These are phyloP conservation scores for Porites lutea DNA, from an alignment of 64 coral and sea anemone genomes.

Conservation along the genomic window DNA sequence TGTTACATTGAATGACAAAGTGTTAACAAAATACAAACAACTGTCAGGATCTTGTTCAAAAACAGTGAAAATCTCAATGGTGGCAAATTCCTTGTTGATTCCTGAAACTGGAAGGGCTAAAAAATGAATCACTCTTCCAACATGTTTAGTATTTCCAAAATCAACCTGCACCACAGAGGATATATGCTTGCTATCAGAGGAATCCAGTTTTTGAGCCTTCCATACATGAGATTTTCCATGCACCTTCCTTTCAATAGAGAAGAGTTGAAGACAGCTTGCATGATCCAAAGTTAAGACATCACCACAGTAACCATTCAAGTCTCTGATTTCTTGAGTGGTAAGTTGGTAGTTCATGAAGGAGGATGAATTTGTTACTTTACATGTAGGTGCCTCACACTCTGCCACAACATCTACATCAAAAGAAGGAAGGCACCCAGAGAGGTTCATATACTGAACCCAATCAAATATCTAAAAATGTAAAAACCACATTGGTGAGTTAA, in stretches of 20 bases:
- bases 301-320: neutral
- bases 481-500: neutral
- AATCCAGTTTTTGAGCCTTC: neutral
- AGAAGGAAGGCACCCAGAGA: neutral
- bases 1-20: constrained; percentile 37
- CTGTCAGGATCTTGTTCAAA: neutral
- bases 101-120: neutral
- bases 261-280: neutral
- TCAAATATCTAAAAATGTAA: neutral
- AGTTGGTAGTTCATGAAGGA: neutral
- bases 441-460: neutral
- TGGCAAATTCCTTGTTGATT: neutral
- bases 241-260: neutral
- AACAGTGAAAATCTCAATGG: neutral
- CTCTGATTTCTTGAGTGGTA: neutral
- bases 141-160: neutral
- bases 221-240: constrained; percentile 1
- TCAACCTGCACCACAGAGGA: neutral
- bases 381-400: neutral
- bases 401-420: neutral
- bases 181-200: neutral
- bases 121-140: neutral
- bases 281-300: neutral
- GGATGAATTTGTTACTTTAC: neutral
- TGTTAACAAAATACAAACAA: constrained; percentile 39